Evolutionary conservation across 2,888 invertebrate species (phyloP), one percentile per base, ranked within the genome.

Genomic region (Caenorhabditis becei): DNA sequence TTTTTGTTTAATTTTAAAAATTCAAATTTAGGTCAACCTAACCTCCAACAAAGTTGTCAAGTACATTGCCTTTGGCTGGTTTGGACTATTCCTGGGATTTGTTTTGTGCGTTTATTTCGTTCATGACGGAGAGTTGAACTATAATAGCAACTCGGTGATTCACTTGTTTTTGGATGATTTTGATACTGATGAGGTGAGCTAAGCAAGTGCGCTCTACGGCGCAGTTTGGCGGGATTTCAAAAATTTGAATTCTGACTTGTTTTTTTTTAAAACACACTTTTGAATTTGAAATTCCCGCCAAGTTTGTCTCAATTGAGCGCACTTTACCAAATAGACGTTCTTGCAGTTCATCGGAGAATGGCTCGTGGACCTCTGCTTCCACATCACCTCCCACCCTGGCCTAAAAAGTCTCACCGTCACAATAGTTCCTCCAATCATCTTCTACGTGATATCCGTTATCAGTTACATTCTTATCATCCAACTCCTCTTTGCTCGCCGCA

Each of bases 81-180:
- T 63, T 16, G 37, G 56, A 4, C 35, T 80, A 7, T 4, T 69
- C 1, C 37, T 75, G 23, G 26, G 44, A 11, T 67, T 80, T 41
- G 10, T 80, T 4, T 23, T 70, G 11, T 70, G 63, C 41, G 70
- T 81, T 10, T 18, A 70, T 4, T 3, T 77, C 4, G 59, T 75
- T 5, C 80, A 81, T 56, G 26, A 14, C 16, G 80, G 77, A 49
- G 71, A 77, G 35, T 26, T 81, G 35, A 62, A 77, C 51, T 75
- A 77, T 26, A 66, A 71, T 23, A 66, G 80, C 24, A 77, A 81
- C 16, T 69, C 75, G n/a, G 80, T 80, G 0, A 80, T 80, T 53
- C 80, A 80, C 56, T 37, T 80, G 37, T 80, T 80, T 66, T 41
- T 80, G 1, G 80, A 80, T 54, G 75, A 80, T 59, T 80, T 70